Conservation (phyloP, 2,113 vertebrate species). For the Takifugu flavidus region DNA sequence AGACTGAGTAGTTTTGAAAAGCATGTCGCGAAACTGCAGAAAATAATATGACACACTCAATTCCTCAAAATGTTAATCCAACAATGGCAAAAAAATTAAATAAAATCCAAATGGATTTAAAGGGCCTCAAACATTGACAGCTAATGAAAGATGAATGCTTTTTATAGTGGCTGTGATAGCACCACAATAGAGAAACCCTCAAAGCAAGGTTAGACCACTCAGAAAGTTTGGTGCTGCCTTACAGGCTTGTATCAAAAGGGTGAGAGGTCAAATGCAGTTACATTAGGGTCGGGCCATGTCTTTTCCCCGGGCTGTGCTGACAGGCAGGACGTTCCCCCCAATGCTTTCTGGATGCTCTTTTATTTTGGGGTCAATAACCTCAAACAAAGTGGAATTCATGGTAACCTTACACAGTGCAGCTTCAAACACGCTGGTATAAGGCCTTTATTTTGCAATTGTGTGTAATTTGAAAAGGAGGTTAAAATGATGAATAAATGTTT, state of each 20-base stretch:
- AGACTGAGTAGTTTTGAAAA: too few relatives aligned
- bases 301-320: conserved; percentile 58
- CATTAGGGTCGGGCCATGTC: conserved; percentile 43
- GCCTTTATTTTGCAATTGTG: conserved; percentile 31
- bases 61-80: too few relatives aligned
- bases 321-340: conserved; percentile 30
- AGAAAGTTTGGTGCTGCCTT: conserved; percentile 54
- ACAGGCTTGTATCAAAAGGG: conserved; percentile 49
- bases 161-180: too few relatives aligned
- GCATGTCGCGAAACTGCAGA: too few relatives aligned
- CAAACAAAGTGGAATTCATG: conserved; percentile 49
- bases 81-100: too few relatives aligned
- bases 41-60: too few relatives aligned
- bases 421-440: conserved; percentile 22
- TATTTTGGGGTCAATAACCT: conserved; percentile 59
- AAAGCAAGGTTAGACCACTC: conserved; percentile 68
- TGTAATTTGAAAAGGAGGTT: conserved; percentile 19
- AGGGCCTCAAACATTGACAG: too few relatives aligned
- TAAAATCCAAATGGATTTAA: too few relatives aligned
- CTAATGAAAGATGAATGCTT: too few relatives aligned
- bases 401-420: conserved; percentile 6
- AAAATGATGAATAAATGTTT: conserved; percentile 33
- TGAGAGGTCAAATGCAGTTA: conserved; percentile 65
- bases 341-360: conserved; percentile 45
- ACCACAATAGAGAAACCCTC: conserved; percentile 36